Evolutionary conservation across 2,113 vertebrate species (phyloP), one percentile per base, ranked within the genome.

Genomic region (Felis chaus): DNA sequence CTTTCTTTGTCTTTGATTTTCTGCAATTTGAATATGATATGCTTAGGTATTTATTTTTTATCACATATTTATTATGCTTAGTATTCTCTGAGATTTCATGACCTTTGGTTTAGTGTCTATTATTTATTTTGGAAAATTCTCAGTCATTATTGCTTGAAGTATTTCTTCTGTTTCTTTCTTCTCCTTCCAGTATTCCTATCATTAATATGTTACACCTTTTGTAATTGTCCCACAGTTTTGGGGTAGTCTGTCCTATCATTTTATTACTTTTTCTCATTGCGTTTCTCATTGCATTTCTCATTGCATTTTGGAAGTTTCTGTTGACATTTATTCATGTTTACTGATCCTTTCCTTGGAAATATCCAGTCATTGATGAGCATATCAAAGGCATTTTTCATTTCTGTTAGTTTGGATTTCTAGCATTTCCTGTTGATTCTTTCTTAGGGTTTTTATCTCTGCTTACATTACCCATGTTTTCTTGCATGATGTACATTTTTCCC

Each of bases 101-200:
- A 66, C 33, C 18, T n/a, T 76, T 76, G 25, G 3, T 86, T 84
- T 85, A 39, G 65, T 53, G 14, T 50, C 41, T 48, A 14, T 63
- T n/a, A 39, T 14, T 89, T 82, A 50, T 94, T 82, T 89, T 31
- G n/a, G 55, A 94, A 89, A 85, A 69, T 29, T 79, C 45, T 86
- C 16, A 5, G 45, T 83, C 29, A 68, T 91, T 57, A 68, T 16
- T 84, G 48, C 41, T 48, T 73, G 12, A 73, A 50, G 18, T 79
- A 41, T 87, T 84, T 79, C 61, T 85, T 80, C 31, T 41, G 8
- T 71, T 86, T 16, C 15, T 39, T 87, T 53, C 18, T 74, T 68
- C 13, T 93, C 41, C 18, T 55, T 39, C 11, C 71, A 41, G 27
- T 15, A 81, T 48, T 74, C 86, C 16, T 19, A 13, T 74, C 33